Evolutionary conservation across 2,113 vertebrate genomes (phyloP).

Genomic region (Corythaeola cristata): DNA sequence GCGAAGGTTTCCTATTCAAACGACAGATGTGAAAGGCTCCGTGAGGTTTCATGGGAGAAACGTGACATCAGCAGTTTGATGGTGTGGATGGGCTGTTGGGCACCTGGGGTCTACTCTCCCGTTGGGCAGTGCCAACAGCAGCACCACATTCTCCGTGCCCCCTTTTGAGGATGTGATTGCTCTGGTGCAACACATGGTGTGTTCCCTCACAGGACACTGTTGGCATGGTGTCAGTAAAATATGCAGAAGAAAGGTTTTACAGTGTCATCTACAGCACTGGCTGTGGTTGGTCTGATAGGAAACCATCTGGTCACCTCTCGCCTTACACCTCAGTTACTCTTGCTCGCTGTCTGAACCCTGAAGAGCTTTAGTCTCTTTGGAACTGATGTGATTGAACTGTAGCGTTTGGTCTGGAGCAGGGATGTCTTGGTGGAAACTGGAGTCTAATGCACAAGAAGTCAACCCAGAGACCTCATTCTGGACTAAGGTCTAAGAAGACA

Average conservation of each 20-base stretch:
- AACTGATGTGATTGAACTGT: neutral
- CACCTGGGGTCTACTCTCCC: neutral
- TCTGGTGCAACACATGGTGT: fast-evolving
- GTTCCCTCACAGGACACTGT: neutral
- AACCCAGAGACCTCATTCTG: neutral
- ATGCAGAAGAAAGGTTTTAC: neutral
- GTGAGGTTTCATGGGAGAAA: too few species aligned
- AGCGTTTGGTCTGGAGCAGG: neutral
- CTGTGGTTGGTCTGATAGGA: neutral
- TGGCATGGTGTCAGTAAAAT: neutral
- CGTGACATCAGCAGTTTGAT: fast-evolving
- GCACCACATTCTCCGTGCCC: neutral
- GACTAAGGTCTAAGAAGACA: neutral
- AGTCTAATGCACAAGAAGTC: neutral
- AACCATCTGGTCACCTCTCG: neutral
- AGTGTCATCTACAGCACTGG: neutral
- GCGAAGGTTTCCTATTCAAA: neutral
- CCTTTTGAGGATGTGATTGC: neutral
- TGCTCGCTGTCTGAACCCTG: neutral
- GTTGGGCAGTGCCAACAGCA: neutral
- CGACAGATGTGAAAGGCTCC: neutral
- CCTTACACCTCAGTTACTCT: neutral
- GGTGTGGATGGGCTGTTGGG: neutral
- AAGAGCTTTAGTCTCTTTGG: neutral
- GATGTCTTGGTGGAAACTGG: neutral